Base-by-base conservation (phyloP, 2,113 vertebrate genomes). In the Gavia stellata region DNA sequence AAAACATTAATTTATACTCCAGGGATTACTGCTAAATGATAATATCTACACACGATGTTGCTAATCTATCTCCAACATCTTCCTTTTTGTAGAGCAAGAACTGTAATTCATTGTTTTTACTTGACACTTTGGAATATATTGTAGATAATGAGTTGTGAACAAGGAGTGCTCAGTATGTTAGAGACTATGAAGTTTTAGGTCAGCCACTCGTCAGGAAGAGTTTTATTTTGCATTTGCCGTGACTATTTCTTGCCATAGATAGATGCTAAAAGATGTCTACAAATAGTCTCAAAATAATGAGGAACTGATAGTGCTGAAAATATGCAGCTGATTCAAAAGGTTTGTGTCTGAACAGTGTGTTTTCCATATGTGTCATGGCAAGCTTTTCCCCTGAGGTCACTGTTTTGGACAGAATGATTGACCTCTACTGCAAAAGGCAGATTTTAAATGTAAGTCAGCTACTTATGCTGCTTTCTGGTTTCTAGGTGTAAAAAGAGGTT, bases 201-300 rank as follows among this genome's bases (percentile, higher is more conserved):
- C 45, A 78, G 38, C 65, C 29, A 14, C 74, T 90, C 42, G n/a
- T 50, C 5, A 58, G 67, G 23, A 52, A 83, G 88, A 86, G 93
- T 77, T 91, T 66, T 75, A 61, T 84, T 85, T 90, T 90, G n/a
- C 49, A 38, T 92, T 94, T 81, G 17, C 52, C 21, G 7, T 77
- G 13, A 59, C 31, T 95, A 40, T 62, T 92, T 81, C 31, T 93
- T 84, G 31, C 21, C 63, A 13, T 31, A 92, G 44, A 47, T 78
- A 17, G 25, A 55, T 53, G 33, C n/a, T 75, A 66, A 79, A 87
- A 67, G 26, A 49, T 26, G 31, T 52, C 75, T 74, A 84, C 80
- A 94, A 79, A 89, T 17, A 85, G 63, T 81, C 75, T 95, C n/a
- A 96, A 93, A 97, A 97, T 97, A 97, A 97, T 91, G 67, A 96